Conservation (phyloP, 2,797 vertebrate species). For the Pseudotriccus pelzelni region DNA sequence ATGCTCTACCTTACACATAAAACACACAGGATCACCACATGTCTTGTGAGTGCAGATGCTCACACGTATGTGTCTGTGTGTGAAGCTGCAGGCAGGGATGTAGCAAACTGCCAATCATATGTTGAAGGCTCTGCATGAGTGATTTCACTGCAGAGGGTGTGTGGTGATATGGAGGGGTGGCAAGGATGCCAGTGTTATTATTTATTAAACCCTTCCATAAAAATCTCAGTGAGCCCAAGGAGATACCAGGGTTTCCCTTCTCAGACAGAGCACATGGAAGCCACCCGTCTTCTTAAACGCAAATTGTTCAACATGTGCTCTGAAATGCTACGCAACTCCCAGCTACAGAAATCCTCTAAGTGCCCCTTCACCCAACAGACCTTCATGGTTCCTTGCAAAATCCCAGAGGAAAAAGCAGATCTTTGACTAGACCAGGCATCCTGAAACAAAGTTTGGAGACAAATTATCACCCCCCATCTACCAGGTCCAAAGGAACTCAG, state of each 20-base stretch:
- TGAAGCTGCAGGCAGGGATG: not conserved
- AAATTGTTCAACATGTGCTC: not conserved
- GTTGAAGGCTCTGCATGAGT: not conserved
- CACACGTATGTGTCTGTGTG: too few relatives aligned
- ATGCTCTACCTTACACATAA: not conserved
- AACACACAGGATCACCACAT: not conserved
- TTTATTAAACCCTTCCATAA: not conserved
- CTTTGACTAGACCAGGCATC: not conserved
- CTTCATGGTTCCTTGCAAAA: not conserved
- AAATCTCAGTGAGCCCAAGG: not conserved
- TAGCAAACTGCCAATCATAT: not conserved
- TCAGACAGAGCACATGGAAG: not conserved
- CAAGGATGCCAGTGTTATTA: not conserved
- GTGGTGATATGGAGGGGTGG: not conserved
- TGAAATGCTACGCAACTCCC: fast-evolving
- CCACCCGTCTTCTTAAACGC: not conserved
- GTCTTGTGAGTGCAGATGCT: not conserved
- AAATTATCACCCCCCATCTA: not conserved
- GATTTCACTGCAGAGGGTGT: not conserved
- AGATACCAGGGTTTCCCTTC: not conserved
- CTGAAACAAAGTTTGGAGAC: not conserved
- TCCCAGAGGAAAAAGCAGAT: not conserved
- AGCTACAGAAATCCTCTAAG: not conserved
- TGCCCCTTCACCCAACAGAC: not conserved
- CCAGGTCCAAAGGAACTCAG: not conserved